phyloP scores from a whole-genome alignment of 2,113 vertebrate species.

The Pelecanoides urinatrix region DNA sequence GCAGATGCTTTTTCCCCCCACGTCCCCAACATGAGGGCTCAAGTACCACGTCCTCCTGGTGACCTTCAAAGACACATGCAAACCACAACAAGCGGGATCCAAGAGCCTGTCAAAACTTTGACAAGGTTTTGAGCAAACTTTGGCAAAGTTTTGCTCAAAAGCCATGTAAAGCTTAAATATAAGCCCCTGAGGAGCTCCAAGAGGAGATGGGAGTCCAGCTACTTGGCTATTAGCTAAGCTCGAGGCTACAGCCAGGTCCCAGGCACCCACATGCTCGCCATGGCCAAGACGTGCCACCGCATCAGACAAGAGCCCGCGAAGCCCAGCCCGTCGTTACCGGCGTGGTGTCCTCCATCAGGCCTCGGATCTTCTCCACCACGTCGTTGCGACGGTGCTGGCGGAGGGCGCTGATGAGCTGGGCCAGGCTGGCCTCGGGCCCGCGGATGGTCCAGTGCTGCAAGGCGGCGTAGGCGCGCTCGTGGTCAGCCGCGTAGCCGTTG shows the following conservation, averaged over 20 bases:
- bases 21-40: accelerated
- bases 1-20: background rate
- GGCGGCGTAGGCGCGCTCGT: constrained; percentile 89
- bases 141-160: background rate
- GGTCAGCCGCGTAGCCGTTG: constrained; percentile 86
- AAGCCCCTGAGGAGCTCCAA: accelerated
- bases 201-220: accelerated
- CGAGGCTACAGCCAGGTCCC: accelerated
- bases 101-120: background rate
- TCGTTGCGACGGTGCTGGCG: constrained; percentile 91
- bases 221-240: background rate
- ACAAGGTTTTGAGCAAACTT: background rate
- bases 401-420: constrained; percentile 91
- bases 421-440: constrained; percentile 92
- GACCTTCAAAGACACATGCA: background rate
- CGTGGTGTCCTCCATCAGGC: constrained; percentile 92
- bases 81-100: accelerated
- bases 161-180: background rate
- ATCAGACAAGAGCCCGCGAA: accelerated
- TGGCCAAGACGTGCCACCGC: accelerated
- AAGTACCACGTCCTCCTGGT: background rate
- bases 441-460: constrained; percentile 96
- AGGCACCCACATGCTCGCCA: accelerated
- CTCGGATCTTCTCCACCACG: constrained; percentile 94
- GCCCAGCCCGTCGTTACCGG: constrained; percentile 72